Evolutionary conservation across 2,888 invertebrate genomes (phyloP), one percentile per base, ranked within the genome.

Genomic region (Cosmia pyralina): DNA sequence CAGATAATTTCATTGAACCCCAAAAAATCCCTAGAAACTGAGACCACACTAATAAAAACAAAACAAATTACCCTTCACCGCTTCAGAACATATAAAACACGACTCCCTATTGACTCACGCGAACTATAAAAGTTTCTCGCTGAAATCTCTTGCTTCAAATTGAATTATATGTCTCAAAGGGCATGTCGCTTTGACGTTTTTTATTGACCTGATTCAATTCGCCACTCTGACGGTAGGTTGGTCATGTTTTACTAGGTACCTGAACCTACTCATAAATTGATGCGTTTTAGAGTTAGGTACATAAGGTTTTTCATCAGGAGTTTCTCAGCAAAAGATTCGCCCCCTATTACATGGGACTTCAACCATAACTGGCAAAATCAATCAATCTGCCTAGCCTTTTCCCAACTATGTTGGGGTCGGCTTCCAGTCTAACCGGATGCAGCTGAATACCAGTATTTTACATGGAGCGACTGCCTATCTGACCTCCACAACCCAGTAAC

Each of bases 121-220:
- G 64, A 34, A 52, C 68, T 65, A 77, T 79, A 86, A 84, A 85
- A 82, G 64, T 75, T 75, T 75, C 34, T 62, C 68, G 15, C 73
- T 68, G 71, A 77, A 75, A 77, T 70, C 55, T 77, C 80, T 85
- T 85, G 77, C 77, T 85, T 77, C 82, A 82, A 85, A 90, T 89
- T 87, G 89, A 88, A 88, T 89, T 88, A 87, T 87, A 82, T 76
- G 82, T 84, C 75, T 84, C 84, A 85, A 88, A 87, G 84, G 88
- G 72, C 72, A 44, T 58, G 69, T 64, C 72, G 69, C 88, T 88
- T 88, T 85, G 85, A 84, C 82, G 80, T 80, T 81, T 84, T 88
- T 89, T 89, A 77, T 81, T 84, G 86, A 63, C 71, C 64, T 83
- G 81, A 84, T 84, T 85, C 69, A 77, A 84, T 84, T 69, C 62